These are phyloP conservation scores for Dromiciops gliroides DNA, from an alignment of 2,113 vertebrate genomes.

Conservation along the genomic window DNA sequence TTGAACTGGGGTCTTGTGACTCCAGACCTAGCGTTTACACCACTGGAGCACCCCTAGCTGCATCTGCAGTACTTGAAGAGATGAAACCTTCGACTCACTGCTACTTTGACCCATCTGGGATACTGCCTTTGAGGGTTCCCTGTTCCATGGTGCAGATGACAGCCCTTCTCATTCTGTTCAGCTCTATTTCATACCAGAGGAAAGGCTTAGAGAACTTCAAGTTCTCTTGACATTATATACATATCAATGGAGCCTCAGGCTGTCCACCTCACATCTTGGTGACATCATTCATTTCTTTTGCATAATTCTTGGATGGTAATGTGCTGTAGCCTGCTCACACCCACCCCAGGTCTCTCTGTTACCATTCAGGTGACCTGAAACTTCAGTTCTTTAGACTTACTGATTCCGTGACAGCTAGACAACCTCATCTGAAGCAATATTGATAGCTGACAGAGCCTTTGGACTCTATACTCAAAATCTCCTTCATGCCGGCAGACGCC, in stretches of 20 bases:
- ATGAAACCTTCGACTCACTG: too few species aligned
- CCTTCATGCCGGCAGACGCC: neutral
- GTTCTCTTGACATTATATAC: neutral
- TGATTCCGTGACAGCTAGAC: neutral
- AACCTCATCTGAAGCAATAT: neutral
- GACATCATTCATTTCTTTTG: neutral
- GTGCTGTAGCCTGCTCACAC: neutral
- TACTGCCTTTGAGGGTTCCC: neutral
- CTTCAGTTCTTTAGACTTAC: neutral
- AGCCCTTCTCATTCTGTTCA: neutral
- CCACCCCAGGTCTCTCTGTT: neutral
- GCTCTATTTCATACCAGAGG: neutral
- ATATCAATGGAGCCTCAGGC: neutral
- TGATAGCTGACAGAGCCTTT: neutral
- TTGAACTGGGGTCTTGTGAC: neutral
- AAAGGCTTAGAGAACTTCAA: neutral
- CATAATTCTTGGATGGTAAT: neutral
- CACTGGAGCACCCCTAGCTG: neutral
- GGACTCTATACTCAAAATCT: neutral
- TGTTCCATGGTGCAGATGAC: too few species aligned
- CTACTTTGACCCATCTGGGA: neutral
- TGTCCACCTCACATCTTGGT: neutral
- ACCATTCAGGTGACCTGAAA: neutral
- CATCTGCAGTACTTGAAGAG: neutral
- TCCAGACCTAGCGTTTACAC: neutral